A percentile compares a stretch with the other conserved stretches of the same genome.
Conservation (phyloP, 2,113 vertebrate genomes). For the Emydura subglobosa region DNA sequence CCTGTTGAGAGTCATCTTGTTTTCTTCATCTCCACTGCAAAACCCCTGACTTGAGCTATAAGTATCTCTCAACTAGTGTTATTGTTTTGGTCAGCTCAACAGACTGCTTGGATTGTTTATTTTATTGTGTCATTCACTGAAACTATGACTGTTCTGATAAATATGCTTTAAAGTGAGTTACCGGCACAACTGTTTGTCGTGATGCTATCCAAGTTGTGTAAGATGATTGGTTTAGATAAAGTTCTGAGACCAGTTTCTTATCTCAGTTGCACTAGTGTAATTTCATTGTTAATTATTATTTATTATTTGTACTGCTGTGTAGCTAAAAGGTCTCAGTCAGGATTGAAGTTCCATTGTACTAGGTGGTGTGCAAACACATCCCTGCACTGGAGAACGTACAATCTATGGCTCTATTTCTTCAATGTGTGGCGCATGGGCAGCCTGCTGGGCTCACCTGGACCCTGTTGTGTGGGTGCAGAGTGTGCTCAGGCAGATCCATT, state of each 20-base stretch:
- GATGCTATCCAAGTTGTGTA: accelerated
- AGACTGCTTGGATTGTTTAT: neutral
- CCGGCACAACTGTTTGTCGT: accelerated
- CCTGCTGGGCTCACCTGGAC: no score
- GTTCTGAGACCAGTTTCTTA: neutral
- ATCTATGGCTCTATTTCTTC: neutral
- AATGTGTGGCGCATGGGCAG: no score
- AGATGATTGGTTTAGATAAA: neutral
- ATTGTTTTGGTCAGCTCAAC: neutral
- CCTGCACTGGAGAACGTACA: neutral
- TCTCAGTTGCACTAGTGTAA: neutral
- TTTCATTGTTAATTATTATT: neutral
- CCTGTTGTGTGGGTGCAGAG: no score
- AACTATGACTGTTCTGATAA: no score
- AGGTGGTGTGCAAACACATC: accelerated
- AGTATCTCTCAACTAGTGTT: neutral
- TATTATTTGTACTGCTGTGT: neutral
- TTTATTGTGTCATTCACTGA: neutral
- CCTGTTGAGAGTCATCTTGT: neutral
- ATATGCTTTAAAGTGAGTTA: no score
- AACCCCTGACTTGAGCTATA: neutral
- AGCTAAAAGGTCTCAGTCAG: neutral
- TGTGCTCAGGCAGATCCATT: no score
- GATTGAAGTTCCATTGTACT: accelerated
- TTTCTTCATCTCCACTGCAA: neutral